Evolutionary conservation across 2,888 invertebrate species (phyloP), one percentile per base, ranked within the genome.

Genomic region (Sesia apiformis): DNA sequence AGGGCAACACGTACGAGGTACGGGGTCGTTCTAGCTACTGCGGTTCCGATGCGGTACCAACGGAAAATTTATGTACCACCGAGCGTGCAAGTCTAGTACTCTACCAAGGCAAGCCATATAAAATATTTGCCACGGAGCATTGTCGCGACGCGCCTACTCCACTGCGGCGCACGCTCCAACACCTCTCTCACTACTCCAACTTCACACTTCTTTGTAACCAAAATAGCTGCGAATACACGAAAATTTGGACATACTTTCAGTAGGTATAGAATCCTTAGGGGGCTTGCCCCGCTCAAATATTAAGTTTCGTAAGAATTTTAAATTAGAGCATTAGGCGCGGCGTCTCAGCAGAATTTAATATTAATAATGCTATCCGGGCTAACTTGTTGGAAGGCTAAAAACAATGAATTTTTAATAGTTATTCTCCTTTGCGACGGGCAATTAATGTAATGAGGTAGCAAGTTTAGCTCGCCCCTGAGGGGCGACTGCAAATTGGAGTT

Each of bases 281-380:
- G 77, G 74, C 66, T 65, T 63, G 67, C 67, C 72, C 72, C 72
- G 67, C 72, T 87, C 78, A 84, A 88, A 87, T 88, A 85, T 85
- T 84, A 85, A 87, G 80, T 87, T 85, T 77, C 73, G 75, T 78
- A 80, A 83, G 84, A 85, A 86, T 86, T 86, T 87, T 80, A 88
- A 85, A 86, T 86, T 78, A 80, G 74, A 77, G 70, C 75, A 82
- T 83, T 84, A 86, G 80, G 76, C 73, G 70, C 68, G 78, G 78
- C 77, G 76, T 81, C 81, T 81, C 72, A 68, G 74, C 66, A 64
- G 67, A 78, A 81, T 88, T 81, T 82, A 87, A 84, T 85, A 87
- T 87, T 87, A 81, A 88, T 81, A 84, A 80, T 73, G 75, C 75
- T 81, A 82, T 81, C 68, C 74, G 64, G 71, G 70, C 64, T 66